These are phyloP conservation scores for Andricus grossulariae DNA, from an alignment of 1,140 invertebrate genomes.

Conservation along the genomic window DNA sequence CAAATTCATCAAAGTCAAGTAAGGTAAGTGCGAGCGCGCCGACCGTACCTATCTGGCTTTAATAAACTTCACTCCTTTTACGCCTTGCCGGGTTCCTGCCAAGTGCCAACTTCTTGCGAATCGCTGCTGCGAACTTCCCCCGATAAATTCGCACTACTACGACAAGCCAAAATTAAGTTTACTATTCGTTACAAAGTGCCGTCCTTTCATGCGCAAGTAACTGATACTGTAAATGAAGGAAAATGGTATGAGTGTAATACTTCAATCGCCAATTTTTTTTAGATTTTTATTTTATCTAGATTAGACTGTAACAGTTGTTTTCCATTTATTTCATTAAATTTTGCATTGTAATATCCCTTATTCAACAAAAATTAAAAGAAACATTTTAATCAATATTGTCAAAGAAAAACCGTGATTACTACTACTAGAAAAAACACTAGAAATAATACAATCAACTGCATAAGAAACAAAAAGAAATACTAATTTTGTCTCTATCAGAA, in stretches of 20 bases:
- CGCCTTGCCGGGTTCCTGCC: constrained; percentile 9
- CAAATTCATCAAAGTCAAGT: constrained; percentile 60
- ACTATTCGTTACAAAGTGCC: constrained; percentile 32
- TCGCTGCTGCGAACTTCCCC: constrained; percentile 43
- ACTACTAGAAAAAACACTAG: neutral
- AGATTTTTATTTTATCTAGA: neutral
- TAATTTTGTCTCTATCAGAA: too few species aligned
- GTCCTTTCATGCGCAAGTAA: neutral
- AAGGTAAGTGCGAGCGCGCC: constrained; percentile 25
- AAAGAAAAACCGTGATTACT: neutral
- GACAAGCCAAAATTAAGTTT: constrained; percentile 48
- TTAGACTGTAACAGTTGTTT: neutral
- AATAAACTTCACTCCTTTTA: constrained; percentile 48
- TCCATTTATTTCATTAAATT: too few species aligned
- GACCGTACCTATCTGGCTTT: constrained; percentile 41
- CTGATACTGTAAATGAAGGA: too few species aligned
- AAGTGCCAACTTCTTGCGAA: constrained; percentile 39
- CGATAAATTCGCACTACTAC: constrained; percentile 45
- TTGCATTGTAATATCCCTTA: too few species aligned
- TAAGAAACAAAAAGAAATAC: too few species aligned
- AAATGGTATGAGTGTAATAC: too few species aligned
- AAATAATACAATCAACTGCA: neutral
- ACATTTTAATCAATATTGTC: too few species aligned
- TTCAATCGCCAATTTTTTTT: neutral
- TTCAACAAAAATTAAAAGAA: too few species aligned